Evolutionary conservation across 2,113 vertebrate genomes (phyloP).

Genomic region (Lontra canadensis): DNA sequence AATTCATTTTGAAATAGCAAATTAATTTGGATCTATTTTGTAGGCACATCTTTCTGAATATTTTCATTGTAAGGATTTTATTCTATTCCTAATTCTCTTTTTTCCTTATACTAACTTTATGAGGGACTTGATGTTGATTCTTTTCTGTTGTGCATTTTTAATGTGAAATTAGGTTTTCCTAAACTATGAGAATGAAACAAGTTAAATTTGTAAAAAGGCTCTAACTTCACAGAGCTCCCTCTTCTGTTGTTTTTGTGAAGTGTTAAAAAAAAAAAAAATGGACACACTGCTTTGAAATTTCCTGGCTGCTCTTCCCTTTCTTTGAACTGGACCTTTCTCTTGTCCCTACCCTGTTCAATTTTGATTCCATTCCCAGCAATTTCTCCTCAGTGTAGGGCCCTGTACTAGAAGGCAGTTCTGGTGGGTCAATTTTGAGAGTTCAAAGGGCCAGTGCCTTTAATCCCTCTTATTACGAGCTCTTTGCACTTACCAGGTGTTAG

Average conservation of each 20-base stretch:
- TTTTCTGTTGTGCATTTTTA: background rate
- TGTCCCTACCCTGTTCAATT: background rate
- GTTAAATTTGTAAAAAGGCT: background rate
- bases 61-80: background rate
- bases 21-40: background rate
- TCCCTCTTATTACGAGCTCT: background rate
- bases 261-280: background rate
- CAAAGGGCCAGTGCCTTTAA: background rate
- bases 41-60: background rate
- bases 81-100: background rate
- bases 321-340: background rate
- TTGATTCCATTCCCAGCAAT: background rate
- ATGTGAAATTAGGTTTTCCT: slow-evolving; percentile 21
- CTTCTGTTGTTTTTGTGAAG: slow-evolving; percentile 48
- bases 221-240: slow-evolving; percentile 45
- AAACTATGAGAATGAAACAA: background rate
- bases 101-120: background rate
- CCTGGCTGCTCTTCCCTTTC: background rate
- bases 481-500: background rate
- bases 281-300: background rate
- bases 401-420: background rate
- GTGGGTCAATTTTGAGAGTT: background rate
- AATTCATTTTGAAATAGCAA: background rate
- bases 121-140: background rate
- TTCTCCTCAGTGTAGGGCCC: background rate